Base-by-base conservation (phyloP, 2,888 invertebrate genomes). In the Nysson spinosus region DNA sequence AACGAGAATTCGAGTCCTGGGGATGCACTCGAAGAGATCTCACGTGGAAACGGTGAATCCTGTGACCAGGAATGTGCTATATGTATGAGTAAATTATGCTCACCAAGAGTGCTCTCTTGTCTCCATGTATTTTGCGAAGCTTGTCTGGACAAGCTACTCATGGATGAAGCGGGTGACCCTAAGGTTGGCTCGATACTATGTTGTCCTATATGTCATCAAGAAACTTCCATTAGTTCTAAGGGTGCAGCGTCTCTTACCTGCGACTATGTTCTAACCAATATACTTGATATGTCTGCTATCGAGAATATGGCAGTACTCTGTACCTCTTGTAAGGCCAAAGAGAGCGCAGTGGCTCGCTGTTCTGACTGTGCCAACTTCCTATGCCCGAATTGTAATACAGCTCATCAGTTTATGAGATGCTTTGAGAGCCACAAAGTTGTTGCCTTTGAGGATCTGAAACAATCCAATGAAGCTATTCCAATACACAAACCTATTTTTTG, bases 391-490 rank as follows among this genome's bases (percentile, higher is more conserved):
- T 98, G 98, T 89, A 96, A 96, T 82, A 95, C 96, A 32, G 98
- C 98, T 58, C 98, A 98, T 88, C 95, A 96, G 87, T 97, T 95
- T 84, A 98, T 98, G 98, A 92, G 96, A 75, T 97, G 97, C 89
- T 98, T 98, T 86, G 97, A 98, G 88, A 96, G 95, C 81, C 98
- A 98, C 87, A 91, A 94, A 87, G 97, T 97, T 30, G 93, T 96
- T 49, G 93, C 94, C 35, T 93, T 97, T 83, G 96, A 96, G 81
- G 96, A 96, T 76, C 90, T 96, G 84, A 92, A 93, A 80, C 91
- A 91, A 78, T 93, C 93, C 71, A 93, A 93, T 79, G 93, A 94
- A 83, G 93, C 93, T 79, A 90, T 95, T 71, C 93, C 95, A 49
- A 93, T 97, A 73, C 96, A 96, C 83, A 96, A 96, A 87, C 96